Conservation (phyloP, 1,140 invertebrate genomes). For the Drosophila lini region DNA sequence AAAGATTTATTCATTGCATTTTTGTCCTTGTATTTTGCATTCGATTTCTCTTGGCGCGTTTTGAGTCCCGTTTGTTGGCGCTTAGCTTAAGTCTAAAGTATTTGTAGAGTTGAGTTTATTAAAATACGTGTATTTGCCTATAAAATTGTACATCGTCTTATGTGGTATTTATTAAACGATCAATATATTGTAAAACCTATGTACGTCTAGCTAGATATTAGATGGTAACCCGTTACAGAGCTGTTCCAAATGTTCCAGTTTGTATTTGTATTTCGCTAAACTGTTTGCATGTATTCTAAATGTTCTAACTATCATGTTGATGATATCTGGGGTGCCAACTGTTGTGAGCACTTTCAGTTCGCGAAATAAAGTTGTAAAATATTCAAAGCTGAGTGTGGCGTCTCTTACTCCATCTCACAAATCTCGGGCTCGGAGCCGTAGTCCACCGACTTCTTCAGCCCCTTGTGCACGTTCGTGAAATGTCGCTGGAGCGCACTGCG, state of each 20-base stretch:
- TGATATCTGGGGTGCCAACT: constrained; percentile 63
- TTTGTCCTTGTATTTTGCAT: constrained; percentile 29
- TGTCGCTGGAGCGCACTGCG: constrained; percentile 89
- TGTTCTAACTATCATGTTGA: constrained; percentile 45
- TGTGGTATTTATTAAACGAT: constrained; percentile 69
- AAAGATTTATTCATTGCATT: constrained; percentile 35
- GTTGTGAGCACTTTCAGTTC: constrained; percentile 36
- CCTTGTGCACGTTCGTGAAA: constrained; percentile 68
- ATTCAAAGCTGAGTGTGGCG: constrained; percentile 22
- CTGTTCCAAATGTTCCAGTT: constrained; percentile 60
- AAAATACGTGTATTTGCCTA: constrained; percentile 58
- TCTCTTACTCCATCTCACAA: constrained; percentile 34
- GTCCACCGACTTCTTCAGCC: constrained; percentile 26
- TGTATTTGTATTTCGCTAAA: constrained; percentile 54
- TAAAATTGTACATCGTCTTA: constrained; percentile 63
- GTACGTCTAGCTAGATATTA: constrained; percentile 67
- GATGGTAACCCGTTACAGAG: constrained; percentile 46
- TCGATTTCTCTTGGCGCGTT: constrained; percentile 35
- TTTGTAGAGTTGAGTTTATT: constrained; percentile 64
- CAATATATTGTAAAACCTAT: constrained; percentile 55
- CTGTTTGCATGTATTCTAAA: constrained; percentile 42
- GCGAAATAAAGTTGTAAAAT: constrained; percentile 65
- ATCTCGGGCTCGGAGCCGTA: constrained; percentile 42
- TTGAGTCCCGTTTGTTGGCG: constrained; percentile 46
- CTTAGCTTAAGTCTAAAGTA: constrained; percentile 69